Conservation (phyloP, 92 coral and sea anemone genomes). For the Bergia puertoricense region DNA sequence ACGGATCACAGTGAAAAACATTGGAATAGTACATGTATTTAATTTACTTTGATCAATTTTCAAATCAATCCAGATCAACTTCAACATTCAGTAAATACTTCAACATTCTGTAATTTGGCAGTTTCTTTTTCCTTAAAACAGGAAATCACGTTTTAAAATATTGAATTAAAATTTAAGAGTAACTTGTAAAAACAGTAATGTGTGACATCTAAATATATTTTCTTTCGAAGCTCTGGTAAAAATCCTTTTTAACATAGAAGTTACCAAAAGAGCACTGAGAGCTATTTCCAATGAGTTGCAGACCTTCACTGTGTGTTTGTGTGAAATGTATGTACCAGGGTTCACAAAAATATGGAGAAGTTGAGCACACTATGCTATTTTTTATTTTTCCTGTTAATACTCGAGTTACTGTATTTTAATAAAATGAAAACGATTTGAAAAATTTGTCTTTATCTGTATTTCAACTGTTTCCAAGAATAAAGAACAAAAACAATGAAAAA, state of each 20-base stretch:
- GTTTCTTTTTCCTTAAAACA: slow-evolving; percentile 3
- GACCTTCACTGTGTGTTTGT: slow-evolving; percentile 13
- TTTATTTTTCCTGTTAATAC: neutral
- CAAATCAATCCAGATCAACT: slow-evolving; percentile 9
- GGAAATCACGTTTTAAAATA: slow-evolving; percentile 10
- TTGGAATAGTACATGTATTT: slow-evolving; percentile 18
- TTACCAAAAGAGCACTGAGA: slow-evolving; percentile 20
- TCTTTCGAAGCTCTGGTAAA: slow-evolving; percentile 20
- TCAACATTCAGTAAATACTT: slow-evolving; percentile 11
- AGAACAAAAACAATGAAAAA: slow-evolving; percentile 9
- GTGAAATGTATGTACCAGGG: slow-evolving; percentile 15
- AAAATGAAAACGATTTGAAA: slow-evolving; percentile 4
- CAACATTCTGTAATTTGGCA: slow-evolving; percentile 1
- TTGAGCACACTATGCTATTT: slow-evolving; percentile 9
- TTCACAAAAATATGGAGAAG: slow-evolving; percentile 13
- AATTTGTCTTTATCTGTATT: neutral
- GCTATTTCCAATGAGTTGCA: neutral
- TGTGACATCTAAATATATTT: slow-evolving; percentile 5
- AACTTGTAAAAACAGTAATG: neutral
- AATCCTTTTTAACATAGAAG: neutral
- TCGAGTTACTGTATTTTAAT: slow-evolving; percentile 5
- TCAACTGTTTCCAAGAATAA: neutral
- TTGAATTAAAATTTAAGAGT: slow-evolving; percentile 1
- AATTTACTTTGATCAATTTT: slow-evolving; percentile 11
- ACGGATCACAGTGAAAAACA: slow-evolving; percentile 15